phyloP scores from a whole-genome alignment of 2,888 invertebrate genomes.

The Pharmacophagus antenor region DNA sequence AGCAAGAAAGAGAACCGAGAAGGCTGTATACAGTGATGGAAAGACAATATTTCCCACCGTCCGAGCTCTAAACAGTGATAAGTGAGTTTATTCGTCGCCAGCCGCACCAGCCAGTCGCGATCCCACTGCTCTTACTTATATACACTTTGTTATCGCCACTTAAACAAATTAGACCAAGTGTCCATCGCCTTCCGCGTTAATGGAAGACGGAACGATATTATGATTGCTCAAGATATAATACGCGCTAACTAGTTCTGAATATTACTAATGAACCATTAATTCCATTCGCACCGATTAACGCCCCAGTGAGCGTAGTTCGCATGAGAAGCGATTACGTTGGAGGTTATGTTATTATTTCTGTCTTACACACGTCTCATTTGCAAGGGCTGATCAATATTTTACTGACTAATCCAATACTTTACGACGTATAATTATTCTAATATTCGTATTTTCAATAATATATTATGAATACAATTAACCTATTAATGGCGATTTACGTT shows the following conservation, averaged over 20 bases:
- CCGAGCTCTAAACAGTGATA: slow-evolving; percentile 45
- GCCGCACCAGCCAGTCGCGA: slow-evolving; percentile 5
- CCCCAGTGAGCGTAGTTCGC: neutral
- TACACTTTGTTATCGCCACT: slow-evolving; percentile 37
- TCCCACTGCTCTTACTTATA: slow-evolving; percentile 31
- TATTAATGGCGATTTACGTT: too few species aligned
- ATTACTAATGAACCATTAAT: slow-evolving; percentile 21
- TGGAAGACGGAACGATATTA: slow-evolving; percentile 21
- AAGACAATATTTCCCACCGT: slow-evolving; percentile 51
- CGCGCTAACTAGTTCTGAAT: slow-evolving; percentile 17
- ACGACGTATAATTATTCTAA: too few species aligned
- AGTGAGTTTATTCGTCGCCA: slow-evolving; percentile 39
- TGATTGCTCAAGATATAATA: slow-evolving; percentile 20
- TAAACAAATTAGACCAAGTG: slow-evolving; percentile 39
- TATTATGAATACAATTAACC: too few species aligned
- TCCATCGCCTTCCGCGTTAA: slow-evolving; percentile 17
- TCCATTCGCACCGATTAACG: slow-evolving; percentile 23
- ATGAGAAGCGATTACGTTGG: slow-evolving; percentile 7
- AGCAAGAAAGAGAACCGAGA: slow-evolving; percentile 10
- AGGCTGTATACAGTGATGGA: slow-evolving; percentile 35
- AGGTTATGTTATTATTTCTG: slow-evolving; percentile 12
- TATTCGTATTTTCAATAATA: too few species aligned
- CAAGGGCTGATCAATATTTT: too few species aligned
- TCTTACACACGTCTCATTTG: too few species aligned
- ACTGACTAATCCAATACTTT: too few species aligned